A percentile compares a stretch with the other conserved stretches of the same genome.
Evolutionary conservation across 92 coral and sea anemone genomes (phyloP).

Genomic region (Parazoanthus swiftii): DNA sequence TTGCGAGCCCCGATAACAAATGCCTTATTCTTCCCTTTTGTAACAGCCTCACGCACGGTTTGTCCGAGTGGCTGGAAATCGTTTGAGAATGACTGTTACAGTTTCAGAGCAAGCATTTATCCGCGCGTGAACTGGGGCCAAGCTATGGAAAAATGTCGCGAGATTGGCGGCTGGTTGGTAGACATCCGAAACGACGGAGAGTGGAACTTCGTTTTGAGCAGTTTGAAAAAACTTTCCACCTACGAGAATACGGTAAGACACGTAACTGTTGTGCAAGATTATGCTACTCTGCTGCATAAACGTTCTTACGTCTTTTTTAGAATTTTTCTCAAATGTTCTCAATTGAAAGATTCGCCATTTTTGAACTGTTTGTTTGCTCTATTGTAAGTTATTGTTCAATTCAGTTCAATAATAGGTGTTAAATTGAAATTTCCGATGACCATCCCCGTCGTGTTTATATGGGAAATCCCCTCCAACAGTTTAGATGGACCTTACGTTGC

Average conservation of each 20-base stretch:
- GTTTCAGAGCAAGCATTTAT: not conserved
- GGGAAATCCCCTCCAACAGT: too few species aligned
- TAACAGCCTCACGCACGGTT: constrained; percentile 20
- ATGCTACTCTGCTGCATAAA: too few species aligned
- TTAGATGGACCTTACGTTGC: too few species aligned
- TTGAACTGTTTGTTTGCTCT: too few species aligned
- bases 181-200: constrained; percentile 34
- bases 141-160: constrained; percentile 18
- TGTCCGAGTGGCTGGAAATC: constrained; percentile 29
- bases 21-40: not conserved
- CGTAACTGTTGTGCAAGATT: not conserved
- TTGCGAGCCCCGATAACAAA: too few species aligned
- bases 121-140: constrained; percentile 25
- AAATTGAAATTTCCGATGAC: too few species aligned
- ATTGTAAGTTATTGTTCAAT: too few species aligned
- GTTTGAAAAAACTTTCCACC: not conserved
- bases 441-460: too few species aligned
- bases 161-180: constrained; percentile 33
- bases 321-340: too few species aligned
- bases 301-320: too few species aligned
- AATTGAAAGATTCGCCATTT: too few species aligned
- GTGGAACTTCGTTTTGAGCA: constrained; percentile 33
- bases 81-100: constrained; percentile 19
- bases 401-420: not conserved
- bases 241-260: not conserved